phyloP scores from a whole-genome alignment of 1,140 invertebrate species.

The Apis dorsata region DNA sequence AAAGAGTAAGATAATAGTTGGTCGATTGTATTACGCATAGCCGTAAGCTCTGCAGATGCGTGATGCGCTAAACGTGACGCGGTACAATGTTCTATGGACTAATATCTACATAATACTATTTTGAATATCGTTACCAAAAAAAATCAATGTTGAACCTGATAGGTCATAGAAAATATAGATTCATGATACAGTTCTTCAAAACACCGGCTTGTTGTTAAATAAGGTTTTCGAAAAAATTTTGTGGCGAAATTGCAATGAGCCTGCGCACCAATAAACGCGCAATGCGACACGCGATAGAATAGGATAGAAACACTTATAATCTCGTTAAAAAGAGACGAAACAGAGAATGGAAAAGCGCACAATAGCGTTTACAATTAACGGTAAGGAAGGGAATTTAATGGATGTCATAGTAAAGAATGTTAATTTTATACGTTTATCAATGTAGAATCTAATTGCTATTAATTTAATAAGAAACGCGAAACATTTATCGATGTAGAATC shows the following conservation, averaged over 20 bases:
- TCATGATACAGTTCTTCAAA: conserved; percentile 38
- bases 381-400: conserved; percentile 68
- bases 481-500: conserved; percentile 17
- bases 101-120: conserved; percentile 22
- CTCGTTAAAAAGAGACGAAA: conserved; percentile 54
- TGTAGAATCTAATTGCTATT: conserved; percentile 34
- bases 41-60: conserved; percentile 59
- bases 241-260: conserved; percentile 55
- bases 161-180: conserved; percentile 41
- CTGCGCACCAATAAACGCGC: conserved; percentile 72
- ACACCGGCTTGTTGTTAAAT: conserved; percentile 24
- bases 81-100: conserved; percentile 20
- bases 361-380: conserved; percentile 43
- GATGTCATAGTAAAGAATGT: conserved; percentile 60
- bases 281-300: conserved; percentile 73
- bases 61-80: conserved; percentile 63
- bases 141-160: conserved; percentile 32
- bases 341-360: conserved; percentile 36
- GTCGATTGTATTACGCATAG: conserved; percentile 64
- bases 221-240: conserved; percentile 52
- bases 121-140: conserved; percentile 30
- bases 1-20: conserved; percentile 38
- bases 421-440: conserved; percentile 56
- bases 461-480: conserved; percentile 12
- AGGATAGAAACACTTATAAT: conserved; percentile 62